Base-by-base conservation (phyloP, 2,113 vertebrate genomes). In the Nymphicus hollandicus region DNA sequence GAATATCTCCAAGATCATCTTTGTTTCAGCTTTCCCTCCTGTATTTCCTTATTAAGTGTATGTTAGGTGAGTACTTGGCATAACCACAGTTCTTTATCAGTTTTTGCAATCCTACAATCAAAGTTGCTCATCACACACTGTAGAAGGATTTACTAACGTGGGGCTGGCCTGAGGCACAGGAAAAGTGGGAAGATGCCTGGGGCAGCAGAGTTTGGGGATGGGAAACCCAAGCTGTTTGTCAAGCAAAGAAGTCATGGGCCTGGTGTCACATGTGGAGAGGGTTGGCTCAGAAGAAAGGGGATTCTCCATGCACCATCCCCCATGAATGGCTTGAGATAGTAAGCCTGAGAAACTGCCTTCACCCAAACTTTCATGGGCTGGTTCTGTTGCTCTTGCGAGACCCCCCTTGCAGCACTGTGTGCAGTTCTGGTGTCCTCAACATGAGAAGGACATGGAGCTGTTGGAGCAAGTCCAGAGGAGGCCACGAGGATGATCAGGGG, bases 261-360 rank as follows among this genome's bases (percentile, higher is more conserved):
- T 64, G 19, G 33, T 15, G 8, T 5, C 23, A 17, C 2, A 1
- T 3, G 55, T 41, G 35, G 43, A 71, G 35, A 55, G 8, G 25
- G 13, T 2, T 79, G 37, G 35, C 29, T 81, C 10, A 35, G 49
- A 31, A 49, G 58, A 56, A 28, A 74, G 24, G 9, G 8, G 10
- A 3, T 65, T 86, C 22, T 90, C 16, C 41, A 17, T 12, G 22
- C 29, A 37, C 35, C 4, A 5, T 35, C 23, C 11, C 81, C 58
- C 22, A 7, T 47, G 47, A 56, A 47, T 0, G 1, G 18, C 39
- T 72, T 0, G 0, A 27, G 44, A 24, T 22, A 56, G 20, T 0
- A 6, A 78, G 5, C 55, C 31, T 58, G 37, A 63, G 52, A 63
- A 4, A 15, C 10, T 43, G 9, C 12, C 18, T 79, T 39, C 33